A percentile compares a stretch with the other conserved stretches of the same genome.
Evolutionary conservation across 2,113 vertebrate genomes (phyloP).

Genomic region (Cheilinus undulatus): DNA sequence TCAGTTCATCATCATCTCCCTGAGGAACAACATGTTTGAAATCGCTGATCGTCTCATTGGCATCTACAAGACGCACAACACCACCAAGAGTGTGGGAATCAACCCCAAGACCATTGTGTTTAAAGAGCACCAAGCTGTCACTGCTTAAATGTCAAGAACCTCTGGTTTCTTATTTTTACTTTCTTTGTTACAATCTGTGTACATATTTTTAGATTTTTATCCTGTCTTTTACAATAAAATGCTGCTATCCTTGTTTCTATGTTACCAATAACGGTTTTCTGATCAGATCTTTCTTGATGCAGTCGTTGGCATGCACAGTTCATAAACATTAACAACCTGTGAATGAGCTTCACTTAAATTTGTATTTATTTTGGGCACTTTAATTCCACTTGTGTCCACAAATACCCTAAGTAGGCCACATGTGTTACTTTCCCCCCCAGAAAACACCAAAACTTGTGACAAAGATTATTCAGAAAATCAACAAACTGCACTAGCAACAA

Average conservation of each 20-base stretch:
- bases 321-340: no score
- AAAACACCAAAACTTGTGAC: no score
- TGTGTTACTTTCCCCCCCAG: no score
- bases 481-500: no score
- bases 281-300: neutral
- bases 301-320: neutral
- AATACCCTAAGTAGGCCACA: no score
- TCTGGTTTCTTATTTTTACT: fast-evolving
- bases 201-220: constrained; percentile 42
- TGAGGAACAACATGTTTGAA: constrained; percentile 99
- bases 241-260: constrained; percentile 63
- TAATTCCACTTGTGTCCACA: no score
- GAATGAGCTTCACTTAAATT: no score
- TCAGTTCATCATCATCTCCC: constrained; percentile 98
- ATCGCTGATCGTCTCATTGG: constrained; percentile 95
- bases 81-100: constrained; percentile 92
- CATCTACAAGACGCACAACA: constrained; percentile 96
- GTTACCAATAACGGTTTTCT: constrained; percentile 56
- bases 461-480: no score
- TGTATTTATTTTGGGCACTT: no score
- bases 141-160: neutral
- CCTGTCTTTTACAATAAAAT: neutral
- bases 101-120: constrained; percentile 92
- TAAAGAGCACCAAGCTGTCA: constrained; percentile 79
- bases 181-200: constrained; percentile 26